phyloP scores from a whole-genome alignment of 2,113 vertebrate genomes.

The Cololabis saira region DNA sequence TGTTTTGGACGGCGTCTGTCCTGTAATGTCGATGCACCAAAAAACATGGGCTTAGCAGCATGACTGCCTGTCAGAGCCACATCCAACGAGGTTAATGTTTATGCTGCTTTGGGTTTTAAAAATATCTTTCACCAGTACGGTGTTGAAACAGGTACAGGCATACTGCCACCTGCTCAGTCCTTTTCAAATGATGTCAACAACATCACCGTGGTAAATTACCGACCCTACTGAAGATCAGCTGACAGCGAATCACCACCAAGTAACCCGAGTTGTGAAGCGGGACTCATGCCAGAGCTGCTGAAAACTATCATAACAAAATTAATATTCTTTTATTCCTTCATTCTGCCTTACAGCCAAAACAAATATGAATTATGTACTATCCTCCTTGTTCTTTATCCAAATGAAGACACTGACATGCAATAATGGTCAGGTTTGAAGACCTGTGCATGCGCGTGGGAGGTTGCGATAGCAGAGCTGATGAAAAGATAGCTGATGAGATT shows the following conservation, averaged over 20 bases:
- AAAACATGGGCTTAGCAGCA: not conserved
- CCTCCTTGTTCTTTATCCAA: slow-evolving; percentile 22
- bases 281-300: slow-evolving; percentile 14
- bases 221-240: slow-evolving; percentile 39
- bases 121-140: not conserved
- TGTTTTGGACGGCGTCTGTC: slow-evolving; percentile 13
- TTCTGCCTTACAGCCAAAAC: slow-evolving; percentile 29
- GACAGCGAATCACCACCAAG: slow-evolving; percentile 39
- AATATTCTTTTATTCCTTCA: slow-evolving; percentile 11
- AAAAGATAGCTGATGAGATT: slow-evolving; percentile 73
- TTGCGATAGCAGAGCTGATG: slow-evolving; percentile 55
- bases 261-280: slow-evolving; percentile 28
- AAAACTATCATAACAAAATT: slow-evolving; percentile 24
- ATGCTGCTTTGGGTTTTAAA: not conserved
- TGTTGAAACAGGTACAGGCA: not conserved
- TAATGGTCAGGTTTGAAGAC: slow-evolving; percentile 39
- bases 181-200: slow-evolving; percentile 23
- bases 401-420: slow-evolving; percentile 11
- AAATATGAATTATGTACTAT: slow-evolving; percentile 24
- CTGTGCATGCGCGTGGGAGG: slow-evolving; percentile 41
- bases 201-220: slow-evolving; percentile 36
- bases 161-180: slow-evolving; percentile 15
- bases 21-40: slow-evolving; percentile 2
- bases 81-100: slow-evolving; percentile 13
- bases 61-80: not conserved